phyloP scores from a whole-genome alignment of 2,113 vertebrate species.

The Cyprinodon tularosa region DNA sequence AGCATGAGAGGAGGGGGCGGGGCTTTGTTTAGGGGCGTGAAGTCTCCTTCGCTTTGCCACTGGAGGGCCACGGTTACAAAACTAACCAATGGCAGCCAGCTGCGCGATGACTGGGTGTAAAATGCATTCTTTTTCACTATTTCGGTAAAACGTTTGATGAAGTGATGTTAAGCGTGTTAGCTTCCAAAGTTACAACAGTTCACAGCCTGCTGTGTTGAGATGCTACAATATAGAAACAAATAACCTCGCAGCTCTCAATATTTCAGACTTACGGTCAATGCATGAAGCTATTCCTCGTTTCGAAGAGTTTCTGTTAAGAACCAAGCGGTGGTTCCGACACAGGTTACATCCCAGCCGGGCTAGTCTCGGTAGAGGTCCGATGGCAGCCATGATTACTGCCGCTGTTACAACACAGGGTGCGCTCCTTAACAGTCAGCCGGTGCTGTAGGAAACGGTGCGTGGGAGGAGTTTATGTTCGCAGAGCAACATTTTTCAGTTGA shows the following conservation, averaged over 20 bases:
- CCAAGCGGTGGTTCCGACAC: slow-evolving; percentile 50
- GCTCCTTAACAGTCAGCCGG: background rate
- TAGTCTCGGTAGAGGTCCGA: slow-evolving; percentile 48
- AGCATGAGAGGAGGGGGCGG: slow-evolving; percentile 4
- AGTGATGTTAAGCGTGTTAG: background rate
- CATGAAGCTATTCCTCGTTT: slow-evolving; percentile 75
- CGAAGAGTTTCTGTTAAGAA: slow-evolving; percentile 40
- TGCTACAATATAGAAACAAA: background rate
- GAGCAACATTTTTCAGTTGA: background rate
- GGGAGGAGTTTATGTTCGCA: background rate
- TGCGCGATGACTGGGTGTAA: background rate
- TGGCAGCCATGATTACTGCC: slow-evolving; percentile 74
- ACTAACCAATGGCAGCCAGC: slow-evolving; percentile 32
- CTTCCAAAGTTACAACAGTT: background rate
- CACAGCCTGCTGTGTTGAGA: too few species aligned
- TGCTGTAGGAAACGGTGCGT: background rate
- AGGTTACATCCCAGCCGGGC: slow-evolving; percentile 50
- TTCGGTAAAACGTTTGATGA: rapidly evolving
- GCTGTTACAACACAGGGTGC: slow-evolving; percentile 12
- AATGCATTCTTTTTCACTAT: background rate
- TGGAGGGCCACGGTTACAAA: slow-evolving; percentile 19
- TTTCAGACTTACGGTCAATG: slow-evolving; percentile 78
- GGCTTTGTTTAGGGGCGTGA: slow-evolving; percentile 33
- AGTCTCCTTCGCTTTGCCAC: slow-evolving; percentile 23
- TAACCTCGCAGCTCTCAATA: background rate